These are phyloP conservation scores for Plebejus melissa DNA, from an alignment of 2,888 invertebrate genomes.

Conservation along the genomic window DNA sequence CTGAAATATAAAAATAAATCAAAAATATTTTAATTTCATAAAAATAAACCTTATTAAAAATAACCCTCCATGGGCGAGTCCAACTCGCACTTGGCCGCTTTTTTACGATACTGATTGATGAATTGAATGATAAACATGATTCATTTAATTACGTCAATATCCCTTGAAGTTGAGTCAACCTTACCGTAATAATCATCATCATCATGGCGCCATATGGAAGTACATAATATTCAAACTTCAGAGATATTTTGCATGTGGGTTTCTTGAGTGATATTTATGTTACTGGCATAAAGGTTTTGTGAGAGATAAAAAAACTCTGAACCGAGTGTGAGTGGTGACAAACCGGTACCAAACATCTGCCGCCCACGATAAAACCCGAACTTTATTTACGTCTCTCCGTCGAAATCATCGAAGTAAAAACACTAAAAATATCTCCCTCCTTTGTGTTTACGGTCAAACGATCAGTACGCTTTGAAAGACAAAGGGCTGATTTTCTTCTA, in stretches of 20 bases:
- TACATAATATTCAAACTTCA: background rate
- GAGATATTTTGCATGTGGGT: too few relatives aligned
- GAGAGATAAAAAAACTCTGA: background rate
- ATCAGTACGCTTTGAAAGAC: background rate
- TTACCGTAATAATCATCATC: background rate
- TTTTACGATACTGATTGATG: background rate
- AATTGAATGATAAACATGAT: background rate
- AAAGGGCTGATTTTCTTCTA: slow-evolving; percentile 2
- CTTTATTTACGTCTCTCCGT: background rate
- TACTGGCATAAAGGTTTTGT: background rate
- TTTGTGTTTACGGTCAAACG: slow-evolving; percentile 5
- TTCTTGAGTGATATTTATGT: background rate
- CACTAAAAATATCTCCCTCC: slow-evolving; percentile 10
- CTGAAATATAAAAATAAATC: too few relatives aligned
- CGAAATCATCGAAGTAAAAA: slow-evolving; percentile 4
- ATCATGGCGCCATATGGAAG: background rate
- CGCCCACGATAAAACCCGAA: background rate
- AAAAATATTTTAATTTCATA: too few relatives aligned
- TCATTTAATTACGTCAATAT: slow-evolving; percentile 13
- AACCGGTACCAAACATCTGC: slow-evolving; percentile 7
- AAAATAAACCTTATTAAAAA: too few relatives aligned
- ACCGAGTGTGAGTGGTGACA: background rate
- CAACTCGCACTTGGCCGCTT: too few relatives aligned
- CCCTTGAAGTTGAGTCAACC: slow-evolving; percentile 6
- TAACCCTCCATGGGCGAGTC: too few relatives aligned